Base-by-base conservation (phyloP, 2,888 invertebrate genomes). In the Chloroclystis v-ata region DNA sequence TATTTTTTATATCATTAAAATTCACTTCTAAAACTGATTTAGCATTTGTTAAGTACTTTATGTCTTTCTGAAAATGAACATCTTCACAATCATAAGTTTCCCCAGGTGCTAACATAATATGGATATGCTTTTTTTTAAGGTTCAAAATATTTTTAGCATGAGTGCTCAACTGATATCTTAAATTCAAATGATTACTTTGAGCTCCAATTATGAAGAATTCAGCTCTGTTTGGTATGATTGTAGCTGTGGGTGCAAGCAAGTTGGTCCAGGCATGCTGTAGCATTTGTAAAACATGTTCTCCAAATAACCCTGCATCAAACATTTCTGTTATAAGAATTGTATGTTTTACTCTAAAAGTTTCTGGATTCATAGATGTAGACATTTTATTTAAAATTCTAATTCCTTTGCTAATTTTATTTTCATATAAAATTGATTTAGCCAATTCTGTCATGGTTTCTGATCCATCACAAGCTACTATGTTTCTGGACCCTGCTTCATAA, bases 241-340 rank as follows among this genome's bases (percentile, higher is more conserved):
- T 81, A 4, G 88, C 90, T 41, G 67, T 61, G 13, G 75, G 58
- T 16, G 62, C 57, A 12, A 94, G 68, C 32, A 95, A 81, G 57
- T 90, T 72, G 45, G 90, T 78, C 90, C 92, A 92, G 4, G 94
- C 94, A 79, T 95, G 92, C 30, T 89, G 75, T 30, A 94, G 68
- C 11, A 92, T 91, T 56, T 90, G 85, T 32, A 95, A 71, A 26
- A 92, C 89, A 61, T 91, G 89, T 76, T 95, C 95, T 1, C 95
- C 95, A 73, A 95, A 92, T 16, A 95, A 69, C 0, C 92, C 95
- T 38, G 93, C 92, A 83, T 95, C 95, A 81, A 95, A 93, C 54
- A 92, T 91, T 79, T 96, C 95, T 1, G 94, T 94, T 0, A 95
- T 89, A 42, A 95, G 73, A 33, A 95, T 70, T 43, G 91, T 89